phyloP scores from a whole-genome alignment of 2,888 invertebrate genomes.

The Caenorhabditis panamensis region DNA sequence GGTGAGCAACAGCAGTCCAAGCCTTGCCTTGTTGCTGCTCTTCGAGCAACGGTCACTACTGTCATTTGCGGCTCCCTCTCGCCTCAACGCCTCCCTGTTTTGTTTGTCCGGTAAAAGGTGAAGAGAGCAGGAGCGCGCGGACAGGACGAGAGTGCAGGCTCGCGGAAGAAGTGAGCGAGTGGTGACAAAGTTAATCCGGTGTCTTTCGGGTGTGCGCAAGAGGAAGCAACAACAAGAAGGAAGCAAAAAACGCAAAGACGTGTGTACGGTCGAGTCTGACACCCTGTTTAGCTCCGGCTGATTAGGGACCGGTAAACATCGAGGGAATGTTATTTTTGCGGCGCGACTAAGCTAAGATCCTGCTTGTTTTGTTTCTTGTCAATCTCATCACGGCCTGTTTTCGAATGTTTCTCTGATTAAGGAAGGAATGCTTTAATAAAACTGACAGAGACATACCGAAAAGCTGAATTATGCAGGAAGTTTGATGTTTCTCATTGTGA shows the following conservation, averaged over 20 bases:
- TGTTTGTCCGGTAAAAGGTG: conserved; percentile 61
- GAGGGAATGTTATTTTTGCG: conserved; percentile 19
- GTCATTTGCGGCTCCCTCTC: conserved; percentile 35
- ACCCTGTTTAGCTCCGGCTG: conserved; percentile 53
- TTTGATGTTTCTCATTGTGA: too few species aligned
- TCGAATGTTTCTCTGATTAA: not conserved
- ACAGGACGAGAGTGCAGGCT: conserved; percentile 16
- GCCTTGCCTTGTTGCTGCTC: conserved; percentile 17
- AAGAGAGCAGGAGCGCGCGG: conserved; percentile 44
- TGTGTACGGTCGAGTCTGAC: conserved; percentile 49
- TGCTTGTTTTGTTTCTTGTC: conserved; percentile 29
- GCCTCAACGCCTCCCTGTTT: conserved; percentile 55
- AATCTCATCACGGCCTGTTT: conserved; percentile 8
- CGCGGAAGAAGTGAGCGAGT: conserved; percentile 35
- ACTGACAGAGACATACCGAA: too few species aligned
- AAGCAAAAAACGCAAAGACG: conserved; percentile 37
- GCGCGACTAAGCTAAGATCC: conserved; percentile 2
- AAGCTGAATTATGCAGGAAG: too few species aligned
- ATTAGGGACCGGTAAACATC: conserved; percentile 56
- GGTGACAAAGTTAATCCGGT: conserved; percentile 56
- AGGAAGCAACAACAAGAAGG: not conserved
- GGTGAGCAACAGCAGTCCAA: not conserved
- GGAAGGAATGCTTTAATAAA: too few species aligned
- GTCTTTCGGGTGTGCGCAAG: conserved; percentile 26
- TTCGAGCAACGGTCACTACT: conserved; percentile 54